Base-by-base conservation (phyloP, 1,140 invertebrate species). In the Ladona fulva region DNA sequence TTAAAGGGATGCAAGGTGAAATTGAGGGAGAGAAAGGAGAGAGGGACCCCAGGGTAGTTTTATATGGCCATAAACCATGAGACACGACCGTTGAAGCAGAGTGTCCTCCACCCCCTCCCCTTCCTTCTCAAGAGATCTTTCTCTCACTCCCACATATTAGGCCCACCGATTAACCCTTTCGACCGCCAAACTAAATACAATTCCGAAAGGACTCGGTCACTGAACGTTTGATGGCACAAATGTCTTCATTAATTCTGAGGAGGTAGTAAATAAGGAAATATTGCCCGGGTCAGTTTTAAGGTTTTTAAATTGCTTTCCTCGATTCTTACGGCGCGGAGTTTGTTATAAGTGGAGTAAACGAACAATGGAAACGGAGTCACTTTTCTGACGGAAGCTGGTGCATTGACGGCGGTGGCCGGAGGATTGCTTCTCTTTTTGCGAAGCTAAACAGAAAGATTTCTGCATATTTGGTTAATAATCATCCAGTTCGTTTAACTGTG, bases 121-220 rank as follows among this genome's bases (percentile, higher is more conserved):
- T 52, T 52, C 44, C 19, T 52, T 19, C 44, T 52, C 44, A 52
- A 52, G 44, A 66, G 52, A 66, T 19, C 52, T 66, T 22, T 22
- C n/a, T n/a, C n/a, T 10, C 16, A 22, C 52, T 22, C 52, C 52
- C 16, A 66, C 52, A 22, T 22, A 66, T 19, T 16, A 66, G 52
- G 52, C 52, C 52, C 52, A 66, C 52, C 52, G 52, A 66, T 66
- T 66, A 66, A 66, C 52, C 52, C 52, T 66, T 66, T 66, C n/a
- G 52, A 66, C 52, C 52, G 52, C 52, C n/a, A 66, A 66, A 66
- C 52, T 66, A 66, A 66, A 66, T 66, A 66, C 52, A 66, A 66
- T 66, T 22, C 52, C n/a, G 14, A 66, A 66, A 66, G 52, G 52
- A 52, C 44, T 52, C 44, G 44, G 44, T 66, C 52, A 6, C 52